Conservation (phyloP, 2,888 invertebrate species). For the Sipha maydis region DNA sequence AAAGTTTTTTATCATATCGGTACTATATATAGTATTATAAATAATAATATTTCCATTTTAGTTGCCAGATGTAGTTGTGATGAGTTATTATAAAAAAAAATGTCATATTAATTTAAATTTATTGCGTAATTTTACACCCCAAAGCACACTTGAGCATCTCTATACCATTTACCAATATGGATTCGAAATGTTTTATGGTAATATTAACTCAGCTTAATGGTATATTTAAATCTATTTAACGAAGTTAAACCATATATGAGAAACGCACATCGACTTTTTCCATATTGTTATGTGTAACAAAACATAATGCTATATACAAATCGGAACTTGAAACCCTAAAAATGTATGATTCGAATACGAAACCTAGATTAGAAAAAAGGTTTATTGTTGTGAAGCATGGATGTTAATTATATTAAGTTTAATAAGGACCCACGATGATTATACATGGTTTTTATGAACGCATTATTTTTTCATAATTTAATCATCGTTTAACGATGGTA, state of each 20-base stretch:
- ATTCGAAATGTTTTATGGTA: constrained; percentile 1
- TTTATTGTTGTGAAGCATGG: not conserved
- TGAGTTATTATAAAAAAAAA: not conserved
- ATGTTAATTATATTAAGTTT: not conserved
- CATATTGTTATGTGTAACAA: not conserved
- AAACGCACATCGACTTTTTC: not conserved
- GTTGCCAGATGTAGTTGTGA: too few species aligned
- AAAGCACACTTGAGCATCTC: not conserved
- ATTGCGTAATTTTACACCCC: not conserved
- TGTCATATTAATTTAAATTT: not conserved
- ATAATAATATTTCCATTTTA: too few species aligned
- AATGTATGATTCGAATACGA: not conserved
- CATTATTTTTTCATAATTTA: not conserved
- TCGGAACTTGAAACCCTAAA: not conserved
- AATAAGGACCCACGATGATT: not conserved
- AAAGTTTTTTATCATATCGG: too few species aligned
- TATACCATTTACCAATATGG: not conserved
- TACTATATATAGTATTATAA: too few species aligned
- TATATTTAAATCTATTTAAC: not conserved
- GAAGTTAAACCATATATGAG: not conserved
- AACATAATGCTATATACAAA: not conserved
- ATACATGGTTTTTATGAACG: not conserved
- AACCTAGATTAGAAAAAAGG: not conserved
- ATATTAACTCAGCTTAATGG: not conserved
- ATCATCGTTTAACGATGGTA: not conserved